Conservation (phyloP, 2,797 vertebrate species). For the Discoglossus pictus region DNA sequence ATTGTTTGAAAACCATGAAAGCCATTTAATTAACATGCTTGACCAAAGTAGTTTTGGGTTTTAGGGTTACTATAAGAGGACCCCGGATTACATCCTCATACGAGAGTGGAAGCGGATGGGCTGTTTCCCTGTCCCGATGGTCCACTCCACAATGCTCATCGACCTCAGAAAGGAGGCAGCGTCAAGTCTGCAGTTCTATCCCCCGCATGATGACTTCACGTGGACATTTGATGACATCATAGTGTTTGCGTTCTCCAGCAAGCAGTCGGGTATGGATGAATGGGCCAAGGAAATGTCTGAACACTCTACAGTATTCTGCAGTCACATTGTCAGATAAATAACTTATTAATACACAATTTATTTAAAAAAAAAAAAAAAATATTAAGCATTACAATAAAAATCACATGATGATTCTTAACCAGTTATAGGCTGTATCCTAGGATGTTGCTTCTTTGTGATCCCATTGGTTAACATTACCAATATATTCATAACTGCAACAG, state of each 20-base stretch:
- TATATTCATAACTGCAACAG: no score
- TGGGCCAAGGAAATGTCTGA: no score
- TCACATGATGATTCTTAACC: no score
- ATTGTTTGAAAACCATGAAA: no score
- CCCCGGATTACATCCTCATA: slow-evolving; percentile 90
- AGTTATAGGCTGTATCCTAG: no score
- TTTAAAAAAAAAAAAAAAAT: no score
- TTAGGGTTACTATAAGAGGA: slow-evolving; percentile 94
- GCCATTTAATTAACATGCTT: not conserved
- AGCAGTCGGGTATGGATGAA: slow-evolving; percentile 82
- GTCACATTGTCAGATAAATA: no score
- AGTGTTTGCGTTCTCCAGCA: slow-evolving; percentile 94
- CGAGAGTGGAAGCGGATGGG: slow-evolving; percentile 91
- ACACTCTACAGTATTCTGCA: no score
- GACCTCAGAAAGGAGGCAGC: slow-evolving; percentile 88
- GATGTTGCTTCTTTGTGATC: no score
- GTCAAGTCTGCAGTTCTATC: slow-evolving; percentile 80
- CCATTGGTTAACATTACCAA: no score
- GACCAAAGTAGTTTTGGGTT: slow-evolving; percentile 13
- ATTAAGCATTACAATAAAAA: no score
- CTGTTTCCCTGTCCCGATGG: slow-evolving; percentile 91
- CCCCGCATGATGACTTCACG: slow-evolving; percentile 90
- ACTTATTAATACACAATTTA: no score
- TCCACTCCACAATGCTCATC: slow-evolving; percentile 92
- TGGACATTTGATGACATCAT: slow-evolving; percentile 98